Evolutionary conservation across 2,113 vertebrate genomes (phyloP).

Genomic region (Megaleporinus macrocephalus): DNA sequence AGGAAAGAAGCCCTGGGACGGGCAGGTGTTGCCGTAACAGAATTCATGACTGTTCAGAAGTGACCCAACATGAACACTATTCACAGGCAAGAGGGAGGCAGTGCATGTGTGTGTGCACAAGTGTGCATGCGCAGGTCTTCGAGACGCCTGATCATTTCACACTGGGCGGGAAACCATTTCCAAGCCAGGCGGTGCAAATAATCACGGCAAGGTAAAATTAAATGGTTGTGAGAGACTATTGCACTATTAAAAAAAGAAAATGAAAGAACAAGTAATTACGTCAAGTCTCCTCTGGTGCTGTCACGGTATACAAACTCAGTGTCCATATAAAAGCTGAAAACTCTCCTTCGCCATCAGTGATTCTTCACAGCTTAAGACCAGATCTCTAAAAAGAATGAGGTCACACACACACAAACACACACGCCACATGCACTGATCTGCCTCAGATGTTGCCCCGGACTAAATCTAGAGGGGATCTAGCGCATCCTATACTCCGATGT

Average conservation of each 20-base stretch:
- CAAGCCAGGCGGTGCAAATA: background rate
- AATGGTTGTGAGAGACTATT: conserved; percentile 55
- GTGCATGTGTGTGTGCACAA: conserved; percentile 29
- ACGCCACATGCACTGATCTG: conserved; percentile 51
- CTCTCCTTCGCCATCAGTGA: conserved; percentile 32
- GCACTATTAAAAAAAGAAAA: conserved; percentile 55
- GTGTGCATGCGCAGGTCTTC: background rate
- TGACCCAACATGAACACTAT: conserved; percentile 53
- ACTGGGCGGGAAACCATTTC: background rate
- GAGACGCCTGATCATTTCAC: conserved; percentile 29
- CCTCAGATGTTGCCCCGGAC: conserved; percentile 29
- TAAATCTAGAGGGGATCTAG: conserved; percentile 62
- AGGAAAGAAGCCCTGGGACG: background rate
- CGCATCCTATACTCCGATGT: conserved; percentile 94
- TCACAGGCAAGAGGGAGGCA: conserved; percentile 51
- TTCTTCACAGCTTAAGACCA: conserved; percentile 47
- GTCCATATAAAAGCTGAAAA: conserved; percentile 53
- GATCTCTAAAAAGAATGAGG: conserved; percentile 61
- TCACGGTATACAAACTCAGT: conserved; percentile 62
- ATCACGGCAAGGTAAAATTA: conserved; percentile 31
- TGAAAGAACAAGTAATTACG: background rate
- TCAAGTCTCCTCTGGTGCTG: conserved; percentile 47
- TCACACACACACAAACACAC: conserved; percentile 42
- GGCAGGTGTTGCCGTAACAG: conserved; percentile 22
- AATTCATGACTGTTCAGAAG: conserved; percentile 42